phyloP scores from a whole-genome alignment of 2,113 vertebrate genomes.

The Orientallactaga bullata region DNA sequence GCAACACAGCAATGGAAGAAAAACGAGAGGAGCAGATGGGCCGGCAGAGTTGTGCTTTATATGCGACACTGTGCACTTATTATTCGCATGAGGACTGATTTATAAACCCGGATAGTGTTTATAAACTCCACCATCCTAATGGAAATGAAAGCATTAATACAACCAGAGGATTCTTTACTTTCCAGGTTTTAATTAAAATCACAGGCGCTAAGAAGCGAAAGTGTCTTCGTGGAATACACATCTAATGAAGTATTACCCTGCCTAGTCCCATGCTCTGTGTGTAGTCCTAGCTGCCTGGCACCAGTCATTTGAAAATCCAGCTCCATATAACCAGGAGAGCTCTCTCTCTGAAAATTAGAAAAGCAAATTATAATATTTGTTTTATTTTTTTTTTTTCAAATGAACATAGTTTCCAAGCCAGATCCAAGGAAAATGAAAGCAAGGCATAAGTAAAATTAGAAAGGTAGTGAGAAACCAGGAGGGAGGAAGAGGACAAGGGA shows the following conservation, averaged over 20 bases:
- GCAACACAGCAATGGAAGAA: constrained; percentile 22
- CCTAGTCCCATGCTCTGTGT: constrained; percentile 84
- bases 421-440: constrained; percentile 76
- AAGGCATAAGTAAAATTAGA: constrained; percentile 47
- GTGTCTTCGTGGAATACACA: constrained; percentile 88
- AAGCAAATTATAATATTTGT: constrained; percentile 85
- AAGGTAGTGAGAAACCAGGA: neutral
- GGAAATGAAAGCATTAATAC: constrained; percentile 91
- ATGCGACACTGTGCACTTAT: constrained; percentile 82
- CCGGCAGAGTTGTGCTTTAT: constrained; percentile 81
- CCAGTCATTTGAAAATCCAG: constrained; percentile 68
- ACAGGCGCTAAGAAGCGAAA: constrained; percentile 88
- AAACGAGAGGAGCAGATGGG: constrained; percentile 84
- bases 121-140: constrained; percentile 89
- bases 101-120: constrained; percentile 89
- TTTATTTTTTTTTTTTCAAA: constrained; percentile 76
- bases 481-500: too few species aligned
- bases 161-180: constrained; percentile 89
- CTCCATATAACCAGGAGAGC: constrained; percentile 71
- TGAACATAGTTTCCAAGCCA: constrained; percentile 82
- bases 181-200: constrained; percentile 92
- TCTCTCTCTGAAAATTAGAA: constrained; percentile 83
- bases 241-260: constrained; percentile 89
- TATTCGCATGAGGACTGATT: constrained; percentile 87
- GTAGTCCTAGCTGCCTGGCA: constrained; percentile 81